Evolutionary conservation across 2,113 vertebrate species (phyloP).

Genomic region (Saiga tatarica): DNA sequence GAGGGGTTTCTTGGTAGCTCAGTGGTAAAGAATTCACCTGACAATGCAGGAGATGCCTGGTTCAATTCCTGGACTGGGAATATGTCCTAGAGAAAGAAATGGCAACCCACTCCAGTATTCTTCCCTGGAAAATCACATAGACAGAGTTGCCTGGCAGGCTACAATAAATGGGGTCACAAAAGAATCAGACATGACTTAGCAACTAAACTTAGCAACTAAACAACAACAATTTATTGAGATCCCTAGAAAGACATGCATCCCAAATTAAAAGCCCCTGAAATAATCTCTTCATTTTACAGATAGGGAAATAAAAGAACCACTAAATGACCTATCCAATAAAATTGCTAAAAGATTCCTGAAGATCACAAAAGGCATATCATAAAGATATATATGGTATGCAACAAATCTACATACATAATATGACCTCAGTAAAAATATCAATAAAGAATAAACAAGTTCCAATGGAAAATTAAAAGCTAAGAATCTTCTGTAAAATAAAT

Average conservation of each 20-base stretch:
- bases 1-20: neutral
- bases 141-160: neutral
- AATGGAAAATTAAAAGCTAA: neutral
- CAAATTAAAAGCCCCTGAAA: neutral
- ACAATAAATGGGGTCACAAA: neutral
- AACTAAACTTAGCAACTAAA: neutral
- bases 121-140: neutral
- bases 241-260: neutral
- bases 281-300: neutral
- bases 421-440: neutral
- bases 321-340: neutral
- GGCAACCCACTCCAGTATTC: neutral
- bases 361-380: neutral
- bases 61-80: neutral
- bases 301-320: neutral
- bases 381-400: neutral
- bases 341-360: neutral
- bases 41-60: neutral
- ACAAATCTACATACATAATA: neutral
- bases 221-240: neutral
- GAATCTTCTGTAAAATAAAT: neutral
- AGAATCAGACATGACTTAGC: neutral
- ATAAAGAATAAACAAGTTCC: neutral
- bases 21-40: neutral
- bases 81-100: neutral